Conservation (phyloP, 2,797 vertebrate species). For the Phoebastria nigripes region DNA sequence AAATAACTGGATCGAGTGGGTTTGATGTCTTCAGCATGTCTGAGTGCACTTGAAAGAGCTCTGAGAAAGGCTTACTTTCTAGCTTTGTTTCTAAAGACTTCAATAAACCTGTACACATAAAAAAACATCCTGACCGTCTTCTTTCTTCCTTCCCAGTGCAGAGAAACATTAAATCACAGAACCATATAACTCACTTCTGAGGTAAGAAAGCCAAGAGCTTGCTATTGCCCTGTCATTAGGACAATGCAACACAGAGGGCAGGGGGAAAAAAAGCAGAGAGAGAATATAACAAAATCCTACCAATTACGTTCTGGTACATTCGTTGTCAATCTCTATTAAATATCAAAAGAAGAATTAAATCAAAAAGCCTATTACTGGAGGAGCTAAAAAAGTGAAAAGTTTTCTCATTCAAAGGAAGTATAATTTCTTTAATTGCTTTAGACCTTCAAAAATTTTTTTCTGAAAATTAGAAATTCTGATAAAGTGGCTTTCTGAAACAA, state of each 20-base stretch:
- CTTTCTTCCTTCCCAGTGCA: not conserved
- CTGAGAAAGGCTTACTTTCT: not conserved
- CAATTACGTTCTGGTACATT: not conserved
- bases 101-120: not conserved
- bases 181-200: not conserved
- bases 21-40: not conserved
- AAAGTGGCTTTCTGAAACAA: not conserved
- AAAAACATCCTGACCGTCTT: not conserved
- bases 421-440: not conserved
- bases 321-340: not conserved
- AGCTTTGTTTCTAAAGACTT: not conserved
- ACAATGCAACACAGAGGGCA: not conserved
- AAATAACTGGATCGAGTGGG: not conserved
- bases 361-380: not conserved
- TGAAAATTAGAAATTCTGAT: not conserved
- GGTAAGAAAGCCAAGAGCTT: not conserved
- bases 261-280: not conserved
- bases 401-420: not conserved
- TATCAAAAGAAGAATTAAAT: not conserved
- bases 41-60: not conserved
- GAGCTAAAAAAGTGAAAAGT: not conserved
- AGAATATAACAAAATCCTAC: not conserved
- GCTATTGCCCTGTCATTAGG: not conserved
- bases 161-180: not conserved
- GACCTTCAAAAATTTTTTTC: fast-evolving